These are phyloP conservation scores for Cantharis lateralis DNA, from an alignment of 2,888 invertebrate genomes.

Conservation along the genomic window DNA sequence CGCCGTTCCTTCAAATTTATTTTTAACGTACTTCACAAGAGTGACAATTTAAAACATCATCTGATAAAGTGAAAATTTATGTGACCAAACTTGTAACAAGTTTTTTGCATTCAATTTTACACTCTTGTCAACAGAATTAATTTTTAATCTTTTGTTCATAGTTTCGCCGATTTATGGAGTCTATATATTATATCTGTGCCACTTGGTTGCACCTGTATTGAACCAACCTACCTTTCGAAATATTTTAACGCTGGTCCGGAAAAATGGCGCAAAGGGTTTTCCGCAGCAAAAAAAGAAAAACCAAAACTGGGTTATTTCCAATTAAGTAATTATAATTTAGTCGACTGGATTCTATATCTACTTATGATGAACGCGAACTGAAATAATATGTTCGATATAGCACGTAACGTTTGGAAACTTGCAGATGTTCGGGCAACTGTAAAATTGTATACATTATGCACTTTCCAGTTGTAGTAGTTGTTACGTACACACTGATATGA, in stretches of 20 bases:
- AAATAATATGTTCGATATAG: background rate
- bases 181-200: background rate
- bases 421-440: background rate
- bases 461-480: background rate
- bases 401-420: background rate
- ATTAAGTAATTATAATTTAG: background rate
- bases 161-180: background rate
- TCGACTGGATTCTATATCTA: background rate
- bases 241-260: background rate
- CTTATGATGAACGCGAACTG: background rate
- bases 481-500: background rate
- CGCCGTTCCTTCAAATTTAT: background rate
- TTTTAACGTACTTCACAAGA: background rate
- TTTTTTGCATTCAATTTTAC: background rate
- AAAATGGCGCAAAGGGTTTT: background rate
- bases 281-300: background rate
- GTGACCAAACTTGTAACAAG: background rate
- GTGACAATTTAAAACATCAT: constrained; percentile 1
- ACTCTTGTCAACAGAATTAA: background rate
- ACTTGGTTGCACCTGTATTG: background rate
- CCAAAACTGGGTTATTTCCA: background rate
- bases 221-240: background rate
- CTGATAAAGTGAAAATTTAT: constrained; percentile 1
- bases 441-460: background rate
- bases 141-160: background rate